Evolutionary conservation across 2,888 invertebrate genomes (phyloP), one percentile per base, ranked within the genome.

Genomic region (Idaea aversata): DNA sequence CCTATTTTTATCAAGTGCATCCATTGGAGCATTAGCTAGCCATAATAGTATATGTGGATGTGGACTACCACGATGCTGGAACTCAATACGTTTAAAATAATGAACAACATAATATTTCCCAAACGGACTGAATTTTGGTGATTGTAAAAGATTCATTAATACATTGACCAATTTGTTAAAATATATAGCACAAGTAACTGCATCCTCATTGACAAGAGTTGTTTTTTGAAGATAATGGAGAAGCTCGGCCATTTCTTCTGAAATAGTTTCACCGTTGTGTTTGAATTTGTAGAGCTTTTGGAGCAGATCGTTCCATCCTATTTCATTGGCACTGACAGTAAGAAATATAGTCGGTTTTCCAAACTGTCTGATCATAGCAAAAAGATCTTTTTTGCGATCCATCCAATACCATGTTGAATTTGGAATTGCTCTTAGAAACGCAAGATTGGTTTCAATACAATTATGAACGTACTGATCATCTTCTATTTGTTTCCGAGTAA

Each of bases 361-460:
- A n/a, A 75, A 65, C 68, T 85, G 82, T 15, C 82, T 38, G 61
- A 84, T 86, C 78, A 85, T 84, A 2, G 83, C 78, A 67, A 81
- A 82, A 10, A 84, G 70, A 67, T 83, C 77, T 70, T 64, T 73
- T 73, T 83, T 82, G 5, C 77, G 66, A 57, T 72, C 62, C 25
- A 72, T 59, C 83, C 83, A 82, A 71, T 81, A 81, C 63, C 67
- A 74, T 57, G 69, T 64, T 7, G 77, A 81, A 74, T 80, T 82
- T 47, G 81, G 80, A 15, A 84, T 75, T 1, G 73, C 38, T 66
- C 67, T 62, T 5, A 80, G 65, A 68, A 81, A 81, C 34, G 79
- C 75, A 35, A 81, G 68, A 75, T 83, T 64, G 57, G 69, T 68
- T 74, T 64, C 65, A 34, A 64, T 64, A 70, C 77, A 77, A 64